Percentiles rank a stretch among this genome's conserved stretches.
phyloP scores from a whole-genome alignment of 2,113 vertebrate species.

The Meles meles region DNA sequence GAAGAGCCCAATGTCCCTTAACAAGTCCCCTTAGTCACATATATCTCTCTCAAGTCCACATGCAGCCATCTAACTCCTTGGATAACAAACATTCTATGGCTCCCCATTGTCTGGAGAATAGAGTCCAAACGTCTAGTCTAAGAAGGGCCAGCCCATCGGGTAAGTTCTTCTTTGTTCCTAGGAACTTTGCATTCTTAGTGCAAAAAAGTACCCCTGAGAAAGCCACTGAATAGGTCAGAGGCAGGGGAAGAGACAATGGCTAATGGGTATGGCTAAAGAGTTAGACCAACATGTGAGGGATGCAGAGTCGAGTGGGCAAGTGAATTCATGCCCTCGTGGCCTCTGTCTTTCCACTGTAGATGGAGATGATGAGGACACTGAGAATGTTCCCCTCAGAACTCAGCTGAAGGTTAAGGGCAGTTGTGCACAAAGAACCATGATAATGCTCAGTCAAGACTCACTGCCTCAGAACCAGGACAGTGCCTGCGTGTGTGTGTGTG shows the following conservation, averaged over 20 bases:
- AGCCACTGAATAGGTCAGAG: not conserved
- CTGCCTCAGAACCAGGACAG: not conserved
- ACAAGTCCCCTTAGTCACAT: slow-evolving; percentile 59
- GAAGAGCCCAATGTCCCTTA: slow-evolving; percentile 66
- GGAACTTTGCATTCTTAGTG: not conserved
- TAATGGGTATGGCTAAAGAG: not conserved
- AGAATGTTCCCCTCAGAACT: not conserved
- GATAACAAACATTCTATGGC: not conserved
- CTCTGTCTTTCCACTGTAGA: not conserved
- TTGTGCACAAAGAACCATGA: not conserved
- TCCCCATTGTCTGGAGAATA: not conserved
- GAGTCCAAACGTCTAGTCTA: not conserved
- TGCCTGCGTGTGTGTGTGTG: rapidly evolving
- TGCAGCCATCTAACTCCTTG: not conserved
- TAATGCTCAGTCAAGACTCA: not conserved
- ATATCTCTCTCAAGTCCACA: not conserved
- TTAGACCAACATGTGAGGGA: not conserved
- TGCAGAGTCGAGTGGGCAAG: not conserved
- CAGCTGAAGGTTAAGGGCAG: rapidly evolving
- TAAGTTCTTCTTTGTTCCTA: not conserved
- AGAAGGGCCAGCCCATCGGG: not conserved
- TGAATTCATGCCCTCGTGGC: not conserved
- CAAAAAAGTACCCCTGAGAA: not conserved
- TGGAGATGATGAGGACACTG: not conserved
- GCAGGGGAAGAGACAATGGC: not conserved